A percentile compares a stretch with the other conserved stretches of the same genome.
Conservation (phyloP, 2,797 vertebrate genomes). For the Sebastes dallii region DNA sequence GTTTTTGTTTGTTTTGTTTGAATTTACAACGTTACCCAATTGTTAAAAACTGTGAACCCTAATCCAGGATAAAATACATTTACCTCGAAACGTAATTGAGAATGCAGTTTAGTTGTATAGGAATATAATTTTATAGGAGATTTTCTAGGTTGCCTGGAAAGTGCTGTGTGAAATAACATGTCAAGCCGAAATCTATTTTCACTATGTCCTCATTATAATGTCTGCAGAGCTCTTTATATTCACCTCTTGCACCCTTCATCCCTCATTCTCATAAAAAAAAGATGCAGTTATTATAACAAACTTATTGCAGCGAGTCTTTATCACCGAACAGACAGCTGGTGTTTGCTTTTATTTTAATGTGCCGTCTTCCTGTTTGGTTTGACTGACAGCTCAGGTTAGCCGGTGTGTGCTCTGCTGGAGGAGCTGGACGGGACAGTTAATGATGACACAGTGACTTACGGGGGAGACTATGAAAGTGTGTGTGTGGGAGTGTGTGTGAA, state of each 20-base stretch:
- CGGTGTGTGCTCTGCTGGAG: slow-evolving; percentile 33
- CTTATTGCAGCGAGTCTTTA: neutral
- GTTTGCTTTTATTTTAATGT: slow-evolving; percentile 26
- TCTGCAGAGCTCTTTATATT: neutral
- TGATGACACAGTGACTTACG: slow-evolving; percentile 44
- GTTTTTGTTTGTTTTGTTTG: too few relatives aligned
- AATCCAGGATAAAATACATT: too few relatives aligned
- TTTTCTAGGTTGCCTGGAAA: neutral
- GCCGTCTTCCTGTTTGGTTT: slow-evolving; percentile 47
- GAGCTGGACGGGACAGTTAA: slow-evolving; percentile 26
- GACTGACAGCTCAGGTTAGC: slow-evolving; percentile 58
- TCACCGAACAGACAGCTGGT: neutral
- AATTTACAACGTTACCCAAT: too few relatives aligned
- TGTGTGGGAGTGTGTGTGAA: slow-evolving; percentile 17
- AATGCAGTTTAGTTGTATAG: too few relatives aligned
- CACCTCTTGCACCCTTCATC: neutral
- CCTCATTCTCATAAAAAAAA: neutral
- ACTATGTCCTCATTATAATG: neutral
- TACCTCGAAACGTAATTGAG: too few relatives aligned
- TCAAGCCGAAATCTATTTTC: neutral
- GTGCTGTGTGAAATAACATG: neutral
- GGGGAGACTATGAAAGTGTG: slow-evolving; percentile 7
- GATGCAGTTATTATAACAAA: neutral
- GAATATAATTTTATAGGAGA: too few relatives aligned
- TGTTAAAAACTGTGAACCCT: too few relatives aligned